Evolutionary conservation across 2,113 vertebrate genomes (phyloP), one percentile per base, ranked within the genome.

Genomic region (Syngnathoides biaculeatus): DNA sequence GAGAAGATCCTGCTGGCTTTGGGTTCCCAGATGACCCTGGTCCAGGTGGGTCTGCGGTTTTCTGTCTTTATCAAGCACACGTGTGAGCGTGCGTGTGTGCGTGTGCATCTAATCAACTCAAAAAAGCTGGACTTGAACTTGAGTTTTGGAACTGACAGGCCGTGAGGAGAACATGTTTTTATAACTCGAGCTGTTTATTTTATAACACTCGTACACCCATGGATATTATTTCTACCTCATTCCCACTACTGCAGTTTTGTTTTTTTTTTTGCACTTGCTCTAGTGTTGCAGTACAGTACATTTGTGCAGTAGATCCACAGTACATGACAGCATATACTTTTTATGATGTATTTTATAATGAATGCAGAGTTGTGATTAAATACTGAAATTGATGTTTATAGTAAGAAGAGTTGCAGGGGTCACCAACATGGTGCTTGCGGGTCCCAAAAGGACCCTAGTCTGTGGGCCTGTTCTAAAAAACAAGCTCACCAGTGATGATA

Each of bases 1-100:
- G 97, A 99, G 90, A 98, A 99, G 85, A 98, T 98, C 66, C 92
- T 99, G 65, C 84, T 99, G 89, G 97, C 97, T 1, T 94, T 99
- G 10, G 96, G 96, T 83, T 99, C 97, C 3, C 96, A 98, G 87
- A 99, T 99, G 97, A 99, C 97, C 14, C 89, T 99, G 45, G 97
- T 98, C 61, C 97, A 99, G 95, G 97, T 98, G 92, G 82, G 53
- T 45, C 6, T n/a, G 20, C 52, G 26, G 24, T 38, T n/a, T 61
- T 22, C 48, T 10, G 47, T 39, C 47, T 40, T 42, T 35, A 52
- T 48, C 7, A 11, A 24, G 22, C 45, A 27, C 53, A 5, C 24
- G 24, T 56, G 53, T 7, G 24, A 55, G 57, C 30, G 15, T 20
- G 57, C 2, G 17, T 42, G 22, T 73, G 58, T 47, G 60, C 45